A percentile compares a stretch with the other conserved stretches of the same genome.
Evolutionary conservation across 2,888 invertebrate genomes (phyloP).

Genomic region (Acleris holmiana): DNA sequence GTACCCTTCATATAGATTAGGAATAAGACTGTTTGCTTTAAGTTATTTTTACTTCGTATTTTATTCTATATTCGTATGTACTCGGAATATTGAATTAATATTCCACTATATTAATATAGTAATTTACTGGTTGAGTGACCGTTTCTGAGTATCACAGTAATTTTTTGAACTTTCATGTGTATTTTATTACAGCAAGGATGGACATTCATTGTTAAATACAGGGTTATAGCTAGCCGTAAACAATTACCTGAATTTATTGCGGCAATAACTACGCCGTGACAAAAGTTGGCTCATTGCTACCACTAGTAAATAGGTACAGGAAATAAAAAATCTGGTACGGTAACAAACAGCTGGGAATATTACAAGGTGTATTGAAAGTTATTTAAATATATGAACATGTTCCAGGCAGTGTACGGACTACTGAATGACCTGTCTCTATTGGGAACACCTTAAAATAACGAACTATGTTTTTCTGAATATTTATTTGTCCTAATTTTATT

Average conservation of each 20-base stretch:
- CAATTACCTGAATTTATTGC: constrained; percentile 41
- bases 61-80: background rate
- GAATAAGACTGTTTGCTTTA: constrained; percentile 23
- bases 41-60: constrained; percentile 16
- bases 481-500: no score
- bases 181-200: constrained; percentile 20
- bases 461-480: no score
- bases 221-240: constrained; percentile 69
- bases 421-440: no score
- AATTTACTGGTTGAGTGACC: constrained; percentile 14
- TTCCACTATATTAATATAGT: constrained; percentile 13
- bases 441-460: no score
- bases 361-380: no score
- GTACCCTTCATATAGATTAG: constrained; percentile 28
- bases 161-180: constrained; percentile 21
- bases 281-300: no score
- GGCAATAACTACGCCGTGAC: background rate
- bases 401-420: no score
- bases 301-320: no score
- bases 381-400: no score
- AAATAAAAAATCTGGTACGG: no score
- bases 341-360: no score
- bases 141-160: constrained; percentile 6
- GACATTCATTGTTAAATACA: constrained; percentile 64
- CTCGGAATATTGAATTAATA: background rate